Evolutionary conservation across 2,888 invertebrate species (phyloP), one percentile per base, ranked within the genome.

Genomic region (Lithosia quadra): DNA sequence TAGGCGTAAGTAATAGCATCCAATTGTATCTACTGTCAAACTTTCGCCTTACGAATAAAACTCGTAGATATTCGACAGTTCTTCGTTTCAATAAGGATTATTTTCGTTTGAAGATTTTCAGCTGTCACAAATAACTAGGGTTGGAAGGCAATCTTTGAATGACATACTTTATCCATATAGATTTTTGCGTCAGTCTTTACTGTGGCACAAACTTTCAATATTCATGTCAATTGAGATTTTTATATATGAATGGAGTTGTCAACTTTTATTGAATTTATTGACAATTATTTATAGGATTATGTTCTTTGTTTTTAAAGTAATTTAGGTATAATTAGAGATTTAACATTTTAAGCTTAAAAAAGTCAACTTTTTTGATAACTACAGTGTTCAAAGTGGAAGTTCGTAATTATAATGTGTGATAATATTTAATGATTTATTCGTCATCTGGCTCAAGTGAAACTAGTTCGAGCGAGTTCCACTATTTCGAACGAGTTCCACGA

Each of bases 161-260:
- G 67, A 71, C 75, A 76, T 68, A 71, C 65, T 76, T 74, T 76
- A 65, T 76, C 59, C 70, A 63, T 60, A 72, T 65, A 65, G 55
- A 71, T 65, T 74, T 65, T 64, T 55, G 18, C 63, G 65, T 39
- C 61, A 73, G 67, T 55, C 63, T 69, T 73, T 36, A 70, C 63
- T 73, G 49, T 64, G 75, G 71, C 79, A 57, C 59, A 34, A 56
- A 65, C 64, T 71, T 74, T 76, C 65, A 68, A 76, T 78, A 77
- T 72, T 75, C 69, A 56, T 57, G 67, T 53, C 4, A 49, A n/a
- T 33, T 66, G 69, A 61, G 22, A 49, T 71, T 63, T n/a, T n/a
- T n/a, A n/a, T n/a, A n/a, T n/a, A n/a, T n/a, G n/a, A n/a, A n/a
- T n/a, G n/a, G 33, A 49, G 56, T 61, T 39, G 21, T 28, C 36